phyloP scores from a whole-genome alignment of 2,888 invertebrate genomes.

The Campoplex nolae region DNA sequence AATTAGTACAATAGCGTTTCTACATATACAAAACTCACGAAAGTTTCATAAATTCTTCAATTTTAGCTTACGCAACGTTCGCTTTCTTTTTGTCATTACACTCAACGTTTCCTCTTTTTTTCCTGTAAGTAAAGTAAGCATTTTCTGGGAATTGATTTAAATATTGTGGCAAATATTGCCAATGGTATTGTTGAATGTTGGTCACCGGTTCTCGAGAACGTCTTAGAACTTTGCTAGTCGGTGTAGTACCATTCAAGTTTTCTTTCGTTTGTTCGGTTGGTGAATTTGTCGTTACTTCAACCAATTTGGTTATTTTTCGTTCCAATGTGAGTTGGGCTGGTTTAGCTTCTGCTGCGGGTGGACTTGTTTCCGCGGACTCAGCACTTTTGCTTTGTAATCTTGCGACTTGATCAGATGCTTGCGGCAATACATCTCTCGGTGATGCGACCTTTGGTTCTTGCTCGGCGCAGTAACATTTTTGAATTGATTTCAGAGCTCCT shows the following conservation, averaged over 20 bases:
- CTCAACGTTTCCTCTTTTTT: neutral
- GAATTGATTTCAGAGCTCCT: slow-evolving; percentile 16
- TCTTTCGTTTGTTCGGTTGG: neutral
- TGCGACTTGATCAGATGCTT: neutral
- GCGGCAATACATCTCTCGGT: neutral
- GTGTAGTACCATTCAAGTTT: neutral
- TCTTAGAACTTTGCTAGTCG: neutral
- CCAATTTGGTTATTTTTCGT: neutral
- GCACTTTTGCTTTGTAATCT: neutral
- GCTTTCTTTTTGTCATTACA: neutral
- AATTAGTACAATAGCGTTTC: neutral
- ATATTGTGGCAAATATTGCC: slow-evolving; percentile 11
- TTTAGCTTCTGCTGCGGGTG: neutral
- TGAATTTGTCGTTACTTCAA: neutral
- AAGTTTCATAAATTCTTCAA: neutral
- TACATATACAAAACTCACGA: neutral
- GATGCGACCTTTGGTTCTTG: neutral
- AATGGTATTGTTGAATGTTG: neutral
- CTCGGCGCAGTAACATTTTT: slow-evolving; percentile 22
- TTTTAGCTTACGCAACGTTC: neutral
- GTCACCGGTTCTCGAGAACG: neutral
- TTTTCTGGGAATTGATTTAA: slow-evolving; percentile 1
- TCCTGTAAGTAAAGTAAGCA: neutral
- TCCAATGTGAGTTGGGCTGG: neutral
- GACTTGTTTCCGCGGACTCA: neutral